Conservation (phyloP, 2,113 vertebrate species). For the Monarcha castaneiventris region DNA sequence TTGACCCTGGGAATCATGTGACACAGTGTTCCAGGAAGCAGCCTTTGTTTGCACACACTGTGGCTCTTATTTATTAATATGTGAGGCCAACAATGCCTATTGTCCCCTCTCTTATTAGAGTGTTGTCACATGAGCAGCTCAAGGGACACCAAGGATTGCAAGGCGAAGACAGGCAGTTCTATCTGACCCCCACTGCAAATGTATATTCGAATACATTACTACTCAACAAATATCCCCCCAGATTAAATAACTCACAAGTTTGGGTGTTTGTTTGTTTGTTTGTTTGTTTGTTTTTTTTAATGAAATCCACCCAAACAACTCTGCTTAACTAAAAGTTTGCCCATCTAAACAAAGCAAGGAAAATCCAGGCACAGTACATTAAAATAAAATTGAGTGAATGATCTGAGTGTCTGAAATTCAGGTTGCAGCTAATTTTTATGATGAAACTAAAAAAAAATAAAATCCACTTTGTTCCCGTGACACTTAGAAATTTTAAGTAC, state of each 20-base stretch:
- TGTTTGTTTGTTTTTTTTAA: background rate
- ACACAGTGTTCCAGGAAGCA: slow-evolving; percentile 67
- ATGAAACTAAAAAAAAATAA: background rate
- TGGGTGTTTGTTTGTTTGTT: background rate
- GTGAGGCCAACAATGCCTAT: slow-evolving; percentile 54
- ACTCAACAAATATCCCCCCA: slow-evolving; percentile 39
- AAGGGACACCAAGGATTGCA: slow-evolving; percentile 61
- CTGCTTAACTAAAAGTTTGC: background rate
- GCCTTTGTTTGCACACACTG: slow-evolving; percentile 70
- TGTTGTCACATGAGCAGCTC: slow-evolving; percentile 61
- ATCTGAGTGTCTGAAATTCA: background rate
- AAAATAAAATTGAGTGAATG: background rate
- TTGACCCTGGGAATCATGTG: slow-evolving; percentile 64
- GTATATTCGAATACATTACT: slow-evolving; percentile 41
- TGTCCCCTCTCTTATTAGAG: slow-evolving; percentile 55
- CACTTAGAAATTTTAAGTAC: background rate
- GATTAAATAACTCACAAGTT: background rate
- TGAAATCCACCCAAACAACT: background rate
- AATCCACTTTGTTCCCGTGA: background rate
- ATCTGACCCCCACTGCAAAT: slow-evolving; percentile 10
- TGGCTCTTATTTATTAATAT: slow-evolving; percentile 67
- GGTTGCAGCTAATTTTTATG: background rate
- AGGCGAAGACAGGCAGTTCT: slow-evolving; percentile 55
- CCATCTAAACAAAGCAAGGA: background rate
- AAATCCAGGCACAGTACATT: background rate